phyloP scores from a whole-genome alignment of 2,888 invertebrate species.

The Ecliptopera silaceata region DNA sequence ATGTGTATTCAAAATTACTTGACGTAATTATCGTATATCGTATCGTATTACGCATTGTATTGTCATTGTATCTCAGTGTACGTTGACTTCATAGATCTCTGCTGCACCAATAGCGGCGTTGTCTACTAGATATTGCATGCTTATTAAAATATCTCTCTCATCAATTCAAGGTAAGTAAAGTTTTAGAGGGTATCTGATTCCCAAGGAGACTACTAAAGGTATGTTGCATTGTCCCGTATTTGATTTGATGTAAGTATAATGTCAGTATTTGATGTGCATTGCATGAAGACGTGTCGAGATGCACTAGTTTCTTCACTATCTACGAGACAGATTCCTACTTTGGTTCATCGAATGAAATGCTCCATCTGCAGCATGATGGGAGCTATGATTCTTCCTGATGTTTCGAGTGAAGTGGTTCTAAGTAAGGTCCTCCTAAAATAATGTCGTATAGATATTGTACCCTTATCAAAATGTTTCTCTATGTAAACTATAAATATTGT shows the following conservation, averaged over 20 bases:
- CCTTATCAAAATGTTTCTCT: too few relatives aligned
- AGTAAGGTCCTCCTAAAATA: too few relatives aligned
- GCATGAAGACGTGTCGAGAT: background rate
- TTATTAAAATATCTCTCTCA: background rate
- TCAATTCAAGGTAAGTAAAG: background rate
- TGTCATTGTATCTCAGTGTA: background rate
- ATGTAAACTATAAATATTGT: too few relatives aligned
- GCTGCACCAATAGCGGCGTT: background rate
- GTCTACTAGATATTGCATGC: background rate
- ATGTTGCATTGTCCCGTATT: background rate
- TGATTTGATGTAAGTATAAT: too few relatives aligned
- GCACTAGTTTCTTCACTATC: background rate
- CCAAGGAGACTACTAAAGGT: background rate
- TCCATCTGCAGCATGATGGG: background rate
- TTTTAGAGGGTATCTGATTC: background rate
- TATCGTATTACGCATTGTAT: background rate
- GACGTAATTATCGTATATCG: too few relatives aligned
- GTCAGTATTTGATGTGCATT: constrained; percentile 1
- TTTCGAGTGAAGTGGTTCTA: background rate
- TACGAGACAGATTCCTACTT: background rate
- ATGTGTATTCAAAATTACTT: too few relatives aligned
- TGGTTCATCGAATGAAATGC: background rate
- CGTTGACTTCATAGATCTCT: background rate
- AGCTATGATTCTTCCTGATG: background rate
- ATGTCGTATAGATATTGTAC: too few relatives aligned